These are phyloP conservation scores for Cebus imitator DNA, from an alignment of 2,113 vertebrate species.

Conservation along the genomic window DNA sequence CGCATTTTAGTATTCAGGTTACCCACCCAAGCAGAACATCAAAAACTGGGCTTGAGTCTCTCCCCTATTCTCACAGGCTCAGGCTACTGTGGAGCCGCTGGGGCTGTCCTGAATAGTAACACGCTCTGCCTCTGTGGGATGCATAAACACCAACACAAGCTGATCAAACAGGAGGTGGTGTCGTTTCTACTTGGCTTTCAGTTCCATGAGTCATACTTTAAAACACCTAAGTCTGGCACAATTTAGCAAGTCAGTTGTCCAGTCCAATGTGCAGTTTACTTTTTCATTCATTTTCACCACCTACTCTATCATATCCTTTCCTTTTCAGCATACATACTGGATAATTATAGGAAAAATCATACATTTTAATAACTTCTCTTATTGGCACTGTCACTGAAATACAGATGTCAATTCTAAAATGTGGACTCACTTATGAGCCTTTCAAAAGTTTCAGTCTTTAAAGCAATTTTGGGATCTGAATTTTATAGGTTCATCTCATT, in stretches of 20 bases:
- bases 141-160: slow-evolving; percentile 61
- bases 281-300: slow-evolving; percentile 31
- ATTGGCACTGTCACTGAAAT: neutral
- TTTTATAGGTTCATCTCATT: slow-evolving; percentile 38
- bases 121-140: slow-evolving; percentile 72
- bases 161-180: slow-evolving; percentile 7
- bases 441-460: neutral
- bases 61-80: slow-evolving; percentile 77
- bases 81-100: slow-evolving; percentile 58
- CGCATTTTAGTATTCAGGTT: slow-evolving; percentile 85
- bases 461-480: slow-evolving; percentile 3
- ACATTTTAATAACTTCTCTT: neutral
- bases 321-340: neutral
- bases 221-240: neutral
- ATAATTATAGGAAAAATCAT: neutral
- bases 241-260: slow-evolving; percentile 18
- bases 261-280: neutral
- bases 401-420: slow-evolving; percentile 20
- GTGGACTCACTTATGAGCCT: neutral
- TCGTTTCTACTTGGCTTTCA: slow-evolving; percentile 13
- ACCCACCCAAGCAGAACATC: slow-evolving; percentile 87
- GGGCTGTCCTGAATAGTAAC: slow-evolving; percentile 62
- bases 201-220: slow-evolving; percentile 28
- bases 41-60: slow-evolving; percentile 84
- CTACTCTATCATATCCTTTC: neutral